Evolutionary conservation across 2,797 vertebrate genomes (phyloP).

Genomic region (Hemitrygon akajei): DNA sequence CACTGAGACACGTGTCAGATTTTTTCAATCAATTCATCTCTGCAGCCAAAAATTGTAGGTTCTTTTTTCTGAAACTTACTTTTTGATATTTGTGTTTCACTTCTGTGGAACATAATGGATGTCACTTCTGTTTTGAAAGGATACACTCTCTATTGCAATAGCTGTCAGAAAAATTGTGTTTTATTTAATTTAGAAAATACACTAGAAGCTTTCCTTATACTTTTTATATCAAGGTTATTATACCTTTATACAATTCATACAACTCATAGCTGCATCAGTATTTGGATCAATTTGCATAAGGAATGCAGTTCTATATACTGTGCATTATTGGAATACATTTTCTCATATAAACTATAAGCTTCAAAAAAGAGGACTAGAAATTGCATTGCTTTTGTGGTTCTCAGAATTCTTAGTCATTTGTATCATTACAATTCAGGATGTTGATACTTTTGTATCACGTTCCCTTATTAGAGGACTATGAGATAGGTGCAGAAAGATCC

Average conservation of each 20-base stretch:
- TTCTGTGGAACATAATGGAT: conserved; percentile 6
- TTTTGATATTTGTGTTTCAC: conserved; percentile 20
- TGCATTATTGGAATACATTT: not conserved
- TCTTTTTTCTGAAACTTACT: not conserved
- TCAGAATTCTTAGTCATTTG: not conserved
- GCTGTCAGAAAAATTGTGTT: not conserved
- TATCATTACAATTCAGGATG: not conserved
- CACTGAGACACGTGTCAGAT: not conserved
- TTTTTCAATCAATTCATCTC: conserved; percentile 35
- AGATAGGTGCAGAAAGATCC: not conserved
- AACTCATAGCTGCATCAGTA: not conserved
- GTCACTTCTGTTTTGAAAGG: conserved; percentile 15
- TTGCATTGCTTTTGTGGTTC: not conserved
- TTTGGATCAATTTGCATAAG: not conserved
- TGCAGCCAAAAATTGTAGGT: not conserved
- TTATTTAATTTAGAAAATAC: conserved; percentile 14
- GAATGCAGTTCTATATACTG: not conserved
- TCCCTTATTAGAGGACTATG: not conserved
- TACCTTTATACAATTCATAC: not conserved
- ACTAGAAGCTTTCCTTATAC: not conserved
- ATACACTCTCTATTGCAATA: not conserved
- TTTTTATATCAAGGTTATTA: conserved; percentile 2
- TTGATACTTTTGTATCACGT: not conserved
- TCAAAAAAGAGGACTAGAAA: not conserved
- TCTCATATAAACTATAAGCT: not conserved